Conservation (phyloP, 1,140 invertebrate species). For the Frieseomelitta varia region DNA sequence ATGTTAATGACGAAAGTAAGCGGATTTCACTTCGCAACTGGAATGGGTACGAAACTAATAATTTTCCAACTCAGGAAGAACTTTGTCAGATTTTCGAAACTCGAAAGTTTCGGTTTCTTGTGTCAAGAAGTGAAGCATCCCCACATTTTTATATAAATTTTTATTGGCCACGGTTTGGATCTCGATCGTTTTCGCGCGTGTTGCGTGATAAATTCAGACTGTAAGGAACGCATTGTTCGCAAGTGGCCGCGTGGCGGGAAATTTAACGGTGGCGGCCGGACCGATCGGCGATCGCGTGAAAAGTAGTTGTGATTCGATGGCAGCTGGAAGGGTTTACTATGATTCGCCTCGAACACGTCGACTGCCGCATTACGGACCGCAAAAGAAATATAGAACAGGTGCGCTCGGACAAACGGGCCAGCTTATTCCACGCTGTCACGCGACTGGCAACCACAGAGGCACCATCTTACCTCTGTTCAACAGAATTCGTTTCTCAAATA, state of each 20-base stretch:
- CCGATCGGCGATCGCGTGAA: neutral
- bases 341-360: too few species aligned
- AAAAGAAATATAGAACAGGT: constrained; percentile 43
- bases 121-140: too few species aligned
- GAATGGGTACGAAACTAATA: too few species aligned
- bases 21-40: too few species aligned
- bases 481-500: constrained; percentile 43
- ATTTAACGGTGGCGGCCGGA: neutral
- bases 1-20: too few species aligned
- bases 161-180: too few species aligned
- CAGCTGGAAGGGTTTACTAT: neutral
- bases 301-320: neutral
- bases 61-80: too few species aligned
- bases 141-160: too few species aligned
- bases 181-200: neutral
- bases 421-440: constrained; percentile 58
- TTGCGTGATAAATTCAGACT: neutral
- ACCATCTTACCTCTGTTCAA: constrained; percentile 61
- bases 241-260: neutral
- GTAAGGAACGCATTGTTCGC: neutral
- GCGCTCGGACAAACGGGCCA: constrained; percentile 37
- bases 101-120: too few species aligned
- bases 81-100: too few species aligned
- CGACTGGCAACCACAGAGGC: constrained; percentile 36
- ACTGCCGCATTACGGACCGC: neutral